Evolutionary conservation across 2,113 vertebrate genomes (phyloP).

Genomic region (Sardina pilchardus): DNA sequence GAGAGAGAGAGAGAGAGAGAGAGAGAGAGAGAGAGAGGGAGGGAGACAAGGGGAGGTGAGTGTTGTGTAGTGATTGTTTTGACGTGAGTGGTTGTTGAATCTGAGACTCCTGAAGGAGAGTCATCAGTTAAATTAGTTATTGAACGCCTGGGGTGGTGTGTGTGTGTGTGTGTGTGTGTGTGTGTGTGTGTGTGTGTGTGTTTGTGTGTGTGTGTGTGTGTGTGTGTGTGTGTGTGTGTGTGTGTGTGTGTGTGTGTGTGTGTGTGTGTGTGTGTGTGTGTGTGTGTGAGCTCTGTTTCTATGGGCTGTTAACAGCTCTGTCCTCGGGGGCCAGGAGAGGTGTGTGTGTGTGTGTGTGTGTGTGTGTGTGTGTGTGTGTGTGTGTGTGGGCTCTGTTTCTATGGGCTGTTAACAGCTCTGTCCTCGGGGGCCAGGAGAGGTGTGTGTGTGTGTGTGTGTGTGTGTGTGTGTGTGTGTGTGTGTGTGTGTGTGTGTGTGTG

Average conservation of each 20-base stretch:
- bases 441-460: too few species aligned
- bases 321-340: too few species aligned
- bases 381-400: too few species aligned
- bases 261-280: too few species aligned
- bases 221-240: neutral
- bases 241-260: neutral
- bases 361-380: too few species aligned
- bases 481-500: too few species aligned
- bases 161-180: neutral
- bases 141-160: neutral
- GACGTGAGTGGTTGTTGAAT: neutral
- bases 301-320: too few species aligned
- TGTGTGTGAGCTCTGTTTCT: too few species aligned
- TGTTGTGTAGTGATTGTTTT: neutral
- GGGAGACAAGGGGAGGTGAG: too few species aligned
- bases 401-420: too few species aligned
- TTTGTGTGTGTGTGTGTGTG: neutral
- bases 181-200: neutral
- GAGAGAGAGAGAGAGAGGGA: neutral
- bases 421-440: too few species aligned
- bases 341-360: neutral
- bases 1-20: neutral
- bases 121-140: slow-evolving; percentile 5
- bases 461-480: too few species aligned
- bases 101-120: neutral